phyloP scores from a whole-genome alignment of 2,888 invertebrate genomes.

The Plemyria rubiginata region DNA sequence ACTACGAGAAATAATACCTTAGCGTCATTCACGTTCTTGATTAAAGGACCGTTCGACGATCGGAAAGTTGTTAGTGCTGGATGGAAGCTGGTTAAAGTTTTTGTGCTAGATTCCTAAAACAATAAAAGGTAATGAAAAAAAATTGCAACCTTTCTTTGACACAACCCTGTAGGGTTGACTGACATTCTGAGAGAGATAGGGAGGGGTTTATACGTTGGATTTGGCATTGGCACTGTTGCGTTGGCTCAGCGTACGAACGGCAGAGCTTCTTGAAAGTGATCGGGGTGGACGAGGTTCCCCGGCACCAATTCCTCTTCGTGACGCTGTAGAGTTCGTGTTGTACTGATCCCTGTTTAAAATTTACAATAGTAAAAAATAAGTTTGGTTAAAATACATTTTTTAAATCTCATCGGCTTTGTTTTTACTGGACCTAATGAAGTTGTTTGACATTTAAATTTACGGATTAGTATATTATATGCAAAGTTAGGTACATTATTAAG shows the following conservation, averaged over 20 bases:
- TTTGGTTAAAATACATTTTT: neutral
- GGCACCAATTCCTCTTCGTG: constrained; percentile 59
- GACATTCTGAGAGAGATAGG: too few relatives aligned
- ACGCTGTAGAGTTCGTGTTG: constrained; percentile 43
- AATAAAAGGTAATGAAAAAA: neutral
- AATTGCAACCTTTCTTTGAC: too few relatives aligned
- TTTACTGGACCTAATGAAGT: neutral
- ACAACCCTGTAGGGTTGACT: neutral
- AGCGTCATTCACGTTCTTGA: constrained; percentile 68
- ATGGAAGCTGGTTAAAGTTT: constrained; percentile 39
- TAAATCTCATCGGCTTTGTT: neutral
- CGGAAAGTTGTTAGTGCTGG: constrained; percentile 56
- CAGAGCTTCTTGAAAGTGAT: constrained; percentile 43
- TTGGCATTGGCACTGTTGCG: constrained; percentile 43
- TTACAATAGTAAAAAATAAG: neutral
- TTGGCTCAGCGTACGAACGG: constrained; percentile 34
- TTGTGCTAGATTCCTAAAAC: constrained; percentile 51
- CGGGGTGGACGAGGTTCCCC: constrained; percentile 60
- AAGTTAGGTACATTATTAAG: neutral
- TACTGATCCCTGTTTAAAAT: constrained; percentile 39
- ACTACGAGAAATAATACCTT: constrained; percentile 42
- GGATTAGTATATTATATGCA: neutral
- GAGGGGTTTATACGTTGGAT: constrained; percentile 40
- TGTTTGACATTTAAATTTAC: neutral
- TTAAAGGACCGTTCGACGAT: constrained; percentile 62